Base-by-base conservation (phyloP, 2,797 vertebrate genomes). In the Craterocephalus amniculus region DNA sequence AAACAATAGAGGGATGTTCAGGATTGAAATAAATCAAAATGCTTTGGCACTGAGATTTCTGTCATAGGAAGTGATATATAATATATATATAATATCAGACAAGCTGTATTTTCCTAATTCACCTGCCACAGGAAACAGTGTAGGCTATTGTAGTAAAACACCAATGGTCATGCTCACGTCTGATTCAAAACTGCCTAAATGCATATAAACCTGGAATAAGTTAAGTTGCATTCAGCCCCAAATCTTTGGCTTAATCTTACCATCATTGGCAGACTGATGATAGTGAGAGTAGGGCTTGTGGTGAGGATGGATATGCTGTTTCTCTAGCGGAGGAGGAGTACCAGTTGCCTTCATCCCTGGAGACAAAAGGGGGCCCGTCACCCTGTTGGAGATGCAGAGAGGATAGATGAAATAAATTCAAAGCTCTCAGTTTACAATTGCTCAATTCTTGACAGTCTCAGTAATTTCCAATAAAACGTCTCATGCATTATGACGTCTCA, bases 261-360 rank as follows among this genome's bases (percentile, higher is more conserved):
- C 96, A 65, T 96, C 95, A 63, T 83, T 94, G 63, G 84, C 83
- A 8, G 95, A 70, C 76, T 95, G 95, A 76, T 92, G 96, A 90
- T 97, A 97, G 54, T 92, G 91, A 36, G 92, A 29, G 57, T 96
- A 97, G 0, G 93, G 84, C 89, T 97, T 97, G 79, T 94, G 94
- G 67, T 96, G 92, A 1, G 88, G 79, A 81, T 95, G 89, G 76
- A 95, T 93, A 16, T 96, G 94, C 84, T 96, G 96, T 81, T 96
- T 96, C 88, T 96, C 95, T 90, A 96, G 72, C 2, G 93, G 81
- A 51, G 94, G 88, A 16, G 96, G 93, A 8, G 96, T 94, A 54
- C 93, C 93, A 0, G 95, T 84, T 14, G 93, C 93, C 88, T 98
- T 98, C 93, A 97, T 93, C 76, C 96, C 93, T 1, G 96, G 94